Evolutionary conservation across 1,140 invertebrate genomes (phyloP).

Genomic region (Araneus ventricosus): DNA sequence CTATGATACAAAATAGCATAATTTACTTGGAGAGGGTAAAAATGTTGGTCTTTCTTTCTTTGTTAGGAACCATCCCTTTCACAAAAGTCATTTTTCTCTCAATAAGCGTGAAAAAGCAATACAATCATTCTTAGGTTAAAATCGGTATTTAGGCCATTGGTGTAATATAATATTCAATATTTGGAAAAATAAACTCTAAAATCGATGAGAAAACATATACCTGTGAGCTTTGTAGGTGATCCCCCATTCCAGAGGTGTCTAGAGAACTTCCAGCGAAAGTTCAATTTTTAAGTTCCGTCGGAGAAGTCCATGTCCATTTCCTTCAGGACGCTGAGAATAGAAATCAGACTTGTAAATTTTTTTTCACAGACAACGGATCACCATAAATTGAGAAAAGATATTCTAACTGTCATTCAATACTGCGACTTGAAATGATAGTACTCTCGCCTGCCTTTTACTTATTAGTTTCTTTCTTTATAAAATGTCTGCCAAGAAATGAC

Average conservation of each 20-base stretch:
- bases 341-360: conserved; percentile 56
- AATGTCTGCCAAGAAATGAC: not conserved
- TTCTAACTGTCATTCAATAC: conserved; percentile 52
- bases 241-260: not conserved
- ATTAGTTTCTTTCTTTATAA: conserved; percentile 19
- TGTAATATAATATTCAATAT: no score
- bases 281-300: conserved; percentile 19
- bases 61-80: no score
- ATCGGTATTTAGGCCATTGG: no score
- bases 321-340: not conserved
- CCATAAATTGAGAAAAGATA: conserved; percentile 43
- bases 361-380: conserved; percentile 34
- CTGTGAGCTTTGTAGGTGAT: not conserved
- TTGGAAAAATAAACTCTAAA: no score
- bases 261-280: not conserved
- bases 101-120: no score
- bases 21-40: no score
- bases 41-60: no score
- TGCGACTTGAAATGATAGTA: conserved; percentile 40
- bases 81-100: no score
- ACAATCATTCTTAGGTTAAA: no score
- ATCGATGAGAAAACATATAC: not conserved
- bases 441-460: not conserved
- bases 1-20: no score
- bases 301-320: conserved; percentile 46